A percentile compares a stretch with the other conserved stretches of the same genome.
Conservation (phyloP, 2,797 vertebrate species). For the Neostethus bicornis region DNA sequence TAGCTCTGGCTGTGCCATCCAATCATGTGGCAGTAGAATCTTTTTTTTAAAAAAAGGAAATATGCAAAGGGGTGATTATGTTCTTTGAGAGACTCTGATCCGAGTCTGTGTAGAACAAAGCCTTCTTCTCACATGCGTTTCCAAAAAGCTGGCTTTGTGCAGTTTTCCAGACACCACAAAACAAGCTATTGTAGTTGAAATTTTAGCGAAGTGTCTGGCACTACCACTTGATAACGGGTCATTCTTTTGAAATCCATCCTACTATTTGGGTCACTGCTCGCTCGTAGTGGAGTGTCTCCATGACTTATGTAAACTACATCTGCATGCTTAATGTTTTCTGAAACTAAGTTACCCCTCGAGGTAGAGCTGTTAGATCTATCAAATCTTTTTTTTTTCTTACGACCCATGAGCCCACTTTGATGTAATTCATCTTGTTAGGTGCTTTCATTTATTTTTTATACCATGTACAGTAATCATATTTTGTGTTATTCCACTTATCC, state of each 20-base stretch:
- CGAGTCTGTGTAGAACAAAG: slow-evolving; percentile 19
- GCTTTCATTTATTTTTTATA: slow-evolving; percentile 9
- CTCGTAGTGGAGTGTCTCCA: slow-evolving; percentile 3
- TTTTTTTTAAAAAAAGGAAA: slow-evolving; percentile 20
- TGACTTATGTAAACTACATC: slow-evolving; percentile 19
- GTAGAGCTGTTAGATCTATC: slow-evolving; percentile 19
- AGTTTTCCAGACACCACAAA: slow-evolving; percentile 10
- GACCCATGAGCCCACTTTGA: slow-evolving; percentile 29
- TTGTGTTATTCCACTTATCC: too few species aligned
- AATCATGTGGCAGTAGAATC: slow-evolving; percentile 33
- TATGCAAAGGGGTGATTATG: slow-evolving; percentile 50
- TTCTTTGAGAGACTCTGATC: slow-evolving; percentile 36
- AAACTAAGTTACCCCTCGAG: slow-evolving; percentile 7
- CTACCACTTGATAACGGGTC: slow-evolving; percentile 5
- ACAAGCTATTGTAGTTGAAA: slow-evolving; percentile 22
- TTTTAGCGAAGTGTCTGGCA: slow-evolving; percentile 17
- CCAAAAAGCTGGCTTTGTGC: slow-evolving; percentile 1
- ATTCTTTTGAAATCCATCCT: slow-evolving; percentile 21
- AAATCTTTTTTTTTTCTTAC: slow-evolving; percentile 5
- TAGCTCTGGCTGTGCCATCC: slow-evolving; percentile 6
- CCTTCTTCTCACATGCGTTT: slow-evolving; percentile 26
- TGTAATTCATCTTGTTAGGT: slow-evolving; percentile 25
- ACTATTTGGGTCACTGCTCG: slow-evolving; percentile 9
- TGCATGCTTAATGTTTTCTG: slow-evolving; percentile 43
- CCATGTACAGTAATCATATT: too few species aligned